Conservation (phyloP, 1,140 invertebrate species). For the Lucilia cuprina region DNA sequence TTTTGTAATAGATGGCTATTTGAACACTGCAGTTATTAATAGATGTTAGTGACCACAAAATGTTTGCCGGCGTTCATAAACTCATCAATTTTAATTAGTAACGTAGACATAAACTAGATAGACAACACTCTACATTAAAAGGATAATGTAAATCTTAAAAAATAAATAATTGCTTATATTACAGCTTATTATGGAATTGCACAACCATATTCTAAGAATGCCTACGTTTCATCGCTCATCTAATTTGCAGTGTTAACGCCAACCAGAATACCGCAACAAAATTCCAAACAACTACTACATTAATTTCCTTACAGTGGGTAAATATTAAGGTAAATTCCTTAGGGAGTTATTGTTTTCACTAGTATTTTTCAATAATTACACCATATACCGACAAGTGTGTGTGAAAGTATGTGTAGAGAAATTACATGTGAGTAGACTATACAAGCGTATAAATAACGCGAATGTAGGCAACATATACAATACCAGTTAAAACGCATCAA, state of each 20-base stretch:
- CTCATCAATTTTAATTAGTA: constrained; percentile 12
- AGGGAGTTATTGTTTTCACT: not conserved
- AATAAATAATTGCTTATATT: no score
- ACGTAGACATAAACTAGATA: not conserved
- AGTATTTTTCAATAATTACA: not conserved
- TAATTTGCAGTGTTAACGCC: not conserved
- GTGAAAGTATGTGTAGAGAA: not conserved
- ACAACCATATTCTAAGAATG: no score
- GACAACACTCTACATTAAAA: not conserved
- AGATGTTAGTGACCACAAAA: constrained; percentile 17
- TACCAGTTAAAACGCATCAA: not conserved
- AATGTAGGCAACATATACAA: not conserved
- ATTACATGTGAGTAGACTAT: no score
- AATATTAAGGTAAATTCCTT: not conserved
- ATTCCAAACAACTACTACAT: not conserved
- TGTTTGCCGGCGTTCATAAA: not conserved
- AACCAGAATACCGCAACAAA: not conserved
- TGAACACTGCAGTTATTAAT: not conserved
- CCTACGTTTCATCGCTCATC: no score
- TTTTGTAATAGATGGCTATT: not conserved
- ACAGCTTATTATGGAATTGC: no score
- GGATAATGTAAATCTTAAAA: not conserved
- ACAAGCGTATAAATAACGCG: not conserved
- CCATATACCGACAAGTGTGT: not conserved
- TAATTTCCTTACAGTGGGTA: constrained; percentile 1